Base-by-base conservation (phyloP, 2,888 invertebrate species). In the Microctonus hyperodae region DNA sequence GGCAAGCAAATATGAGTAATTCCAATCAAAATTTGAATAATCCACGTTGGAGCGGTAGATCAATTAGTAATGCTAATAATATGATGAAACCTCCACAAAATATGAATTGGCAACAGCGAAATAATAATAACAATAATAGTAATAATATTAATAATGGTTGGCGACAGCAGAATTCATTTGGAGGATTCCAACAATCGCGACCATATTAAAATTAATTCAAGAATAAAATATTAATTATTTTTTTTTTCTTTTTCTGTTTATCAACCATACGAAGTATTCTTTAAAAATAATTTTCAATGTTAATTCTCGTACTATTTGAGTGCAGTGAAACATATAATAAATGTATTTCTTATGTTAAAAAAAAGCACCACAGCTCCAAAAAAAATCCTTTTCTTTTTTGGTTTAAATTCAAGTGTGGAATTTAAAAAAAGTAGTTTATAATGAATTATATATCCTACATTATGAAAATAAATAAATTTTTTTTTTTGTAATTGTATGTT, bases 21-120 rank as follows among this genome's bases (percentile, higher is more conserved):
- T n/a, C 10, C 50, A 62, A 51, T 51, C 69, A 65, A 44, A 68
- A 64, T 51, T 25, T 50, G 3, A 69, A 65, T 37, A 70, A 70
- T 6, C 65, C 66, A 40, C 62, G 59, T 60, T 70, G 72, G 31
- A 72, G 69, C 70, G 28, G 33, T n/a, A 23, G 64, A 9, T 16
- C 4, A 44, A 16, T 44, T 16, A 55, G 31, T 25, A 70, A 68
- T 11, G 69, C n/a, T n/a, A n/a, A 72, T 16, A 60, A 9, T 0
- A 13, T 40, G 2, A 70, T 69, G 23, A 72, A 71, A 22, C 60
- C 62, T 40, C 35, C 58, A 28, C 9, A 13, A 5, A 22, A 74
- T 2, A 69, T 63, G 13, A 73, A 71, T 63, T 81, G 81, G 79
- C 78, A 77, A 67, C 25, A 22, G 20, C 28, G 37, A 5, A 59